phyloP scores from a whole-genome alignment of 2,113 vertebrate genomes.

The Poeciliopsis prolifica region DNA sequence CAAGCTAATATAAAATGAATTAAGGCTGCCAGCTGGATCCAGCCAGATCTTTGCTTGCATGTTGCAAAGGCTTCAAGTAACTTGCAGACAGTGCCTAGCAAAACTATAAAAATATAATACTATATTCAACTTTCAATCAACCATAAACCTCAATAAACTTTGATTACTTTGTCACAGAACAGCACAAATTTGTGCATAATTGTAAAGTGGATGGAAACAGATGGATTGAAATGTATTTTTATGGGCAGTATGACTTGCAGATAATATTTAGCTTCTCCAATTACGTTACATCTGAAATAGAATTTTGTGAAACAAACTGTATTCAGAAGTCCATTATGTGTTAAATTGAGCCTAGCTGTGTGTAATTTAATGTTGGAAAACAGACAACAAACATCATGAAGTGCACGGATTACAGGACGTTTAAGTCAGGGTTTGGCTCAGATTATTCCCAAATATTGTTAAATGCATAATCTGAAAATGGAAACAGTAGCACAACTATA shows the following conservation, averaged over 20 bases:
- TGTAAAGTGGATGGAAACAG: not conserved
- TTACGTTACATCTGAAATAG: not conserved
- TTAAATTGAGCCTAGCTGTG: not conserved
- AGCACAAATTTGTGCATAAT: not conserved
- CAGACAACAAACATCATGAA: not conserved
- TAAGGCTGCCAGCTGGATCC: not conserved
- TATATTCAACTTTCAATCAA: not conserved
- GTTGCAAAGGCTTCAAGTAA: not conserved
- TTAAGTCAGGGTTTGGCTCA: not conserved
- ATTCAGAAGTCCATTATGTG: not conserved
- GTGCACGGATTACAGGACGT: not conserved
- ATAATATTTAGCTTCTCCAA: not conserved
- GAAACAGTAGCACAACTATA: too few relatives aligned
- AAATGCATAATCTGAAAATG: too few relatives aligned
- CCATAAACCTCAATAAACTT: not conserved
- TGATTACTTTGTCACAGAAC: not conserved
- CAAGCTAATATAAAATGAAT: not conserved
- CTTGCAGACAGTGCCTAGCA: not conserved
- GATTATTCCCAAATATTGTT: not conserved
- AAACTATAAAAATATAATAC: not conserved
- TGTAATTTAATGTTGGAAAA: not conserved
- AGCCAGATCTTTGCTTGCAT: not conserved
- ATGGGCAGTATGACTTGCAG: not conserved
- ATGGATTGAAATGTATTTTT: not conserved
- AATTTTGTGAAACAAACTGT: not conserved